Conservation (phyloP, 2,888 invertebrate genomes). For the Drosophila ochracea region DNA sequence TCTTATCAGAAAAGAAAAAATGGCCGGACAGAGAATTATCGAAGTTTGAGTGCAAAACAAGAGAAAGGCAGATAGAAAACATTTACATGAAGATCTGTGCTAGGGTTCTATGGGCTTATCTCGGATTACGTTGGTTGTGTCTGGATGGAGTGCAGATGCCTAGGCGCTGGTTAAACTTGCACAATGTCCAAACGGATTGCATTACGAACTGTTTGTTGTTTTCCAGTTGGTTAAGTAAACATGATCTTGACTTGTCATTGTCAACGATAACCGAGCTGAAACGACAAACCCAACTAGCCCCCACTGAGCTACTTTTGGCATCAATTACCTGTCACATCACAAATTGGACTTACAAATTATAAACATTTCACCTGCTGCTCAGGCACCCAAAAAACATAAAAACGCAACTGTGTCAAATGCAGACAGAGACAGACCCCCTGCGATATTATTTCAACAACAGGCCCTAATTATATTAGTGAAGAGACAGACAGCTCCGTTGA, state of each 20-base stretch:
- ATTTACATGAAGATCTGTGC: background rate
- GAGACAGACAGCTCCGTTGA: slow-evolving; percentile 57
- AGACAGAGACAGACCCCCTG: slow-evolving; percentile 24
- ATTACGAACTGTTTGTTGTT: slow-evolving; percentile 58
- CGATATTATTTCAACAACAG: slow-evolving; percentile 66
- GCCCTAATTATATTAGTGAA: slow-evolving; percentile 76
- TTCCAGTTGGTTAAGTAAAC: slow-evolving; percentile 81
- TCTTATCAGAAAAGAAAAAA: slow-evolving; percentile 47
- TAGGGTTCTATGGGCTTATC: slow-evolving; percentile 3
- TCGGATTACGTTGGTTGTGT: slow-evolving; percentile 40
- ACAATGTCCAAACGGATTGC: slow-evolving; percentile 62
- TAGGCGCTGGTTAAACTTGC: slow-evolving; percentile 60
- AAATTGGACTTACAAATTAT: slow-evolving; percentile 73
- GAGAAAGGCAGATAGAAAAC: slow-evolving; percentile 26
- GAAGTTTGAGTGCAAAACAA: slow-evolving; percentile 15
- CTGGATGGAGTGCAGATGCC: slow-evolving; percentile 42
- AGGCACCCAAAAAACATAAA: slow-evolving; percentile 27
- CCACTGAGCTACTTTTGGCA: slow-evolving; percentile 67
- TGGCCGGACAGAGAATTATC: slow-evolving; percentile 14
- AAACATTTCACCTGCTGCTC: slow-evolving; percentile 64
- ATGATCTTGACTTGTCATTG: slow-evolving; percentile 81
- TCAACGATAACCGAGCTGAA: slow-evolving; percentile 62
- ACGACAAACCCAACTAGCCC: slow-evolving; percentile 30
- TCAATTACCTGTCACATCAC: slow-evolving; percentile 74
- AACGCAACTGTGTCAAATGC: slow-evolving; percentile 73